Conservation (phyloP, 2,888 invertebrate genomes). For the Amiota minor region DNA sequence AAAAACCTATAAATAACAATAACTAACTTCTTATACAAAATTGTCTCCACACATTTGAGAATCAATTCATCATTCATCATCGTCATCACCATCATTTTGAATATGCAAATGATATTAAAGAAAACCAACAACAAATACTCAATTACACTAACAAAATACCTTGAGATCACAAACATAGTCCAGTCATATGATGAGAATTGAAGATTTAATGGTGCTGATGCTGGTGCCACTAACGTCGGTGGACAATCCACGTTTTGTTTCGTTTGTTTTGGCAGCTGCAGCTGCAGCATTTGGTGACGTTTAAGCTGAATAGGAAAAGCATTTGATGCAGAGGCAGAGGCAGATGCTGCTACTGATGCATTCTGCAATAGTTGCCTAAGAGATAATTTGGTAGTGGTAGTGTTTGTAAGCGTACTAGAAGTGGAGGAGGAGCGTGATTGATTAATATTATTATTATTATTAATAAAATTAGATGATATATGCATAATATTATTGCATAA, state of each 20-base stretch:
- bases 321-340: background rate
- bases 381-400: background rate
- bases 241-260: background rate
- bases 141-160: constrained; percentile 42
- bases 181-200: constrained; percentile 4
- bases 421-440: background rate
- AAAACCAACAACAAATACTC: constrained; percentile 39
- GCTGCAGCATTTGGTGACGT: background rate
- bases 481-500: constrained; percentile 17
- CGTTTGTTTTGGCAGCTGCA: background rate
- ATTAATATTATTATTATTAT: background rate
- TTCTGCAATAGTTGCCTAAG: background rate
- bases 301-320: background rate
- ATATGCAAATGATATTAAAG: background rate
- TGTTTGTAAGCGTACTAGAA: background rate
- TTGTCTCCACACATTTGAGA: constrained; percentile 45
- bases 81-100: background rate
- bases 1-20: constrained; percentile 57
- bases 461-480: background rate
- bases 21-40: constrained; percentile 67
- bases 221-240: constrained; percentile 22
- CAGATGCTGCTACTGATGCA: background rate
- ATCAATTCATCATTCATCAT: background rate
- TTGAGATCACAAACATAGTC: constrained; percentile 34
- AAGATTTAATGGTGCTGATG: constrained; percentile 27